Conservation (phyloP, 2,888 invertebrate species). For the Oithona nana region DNA sequence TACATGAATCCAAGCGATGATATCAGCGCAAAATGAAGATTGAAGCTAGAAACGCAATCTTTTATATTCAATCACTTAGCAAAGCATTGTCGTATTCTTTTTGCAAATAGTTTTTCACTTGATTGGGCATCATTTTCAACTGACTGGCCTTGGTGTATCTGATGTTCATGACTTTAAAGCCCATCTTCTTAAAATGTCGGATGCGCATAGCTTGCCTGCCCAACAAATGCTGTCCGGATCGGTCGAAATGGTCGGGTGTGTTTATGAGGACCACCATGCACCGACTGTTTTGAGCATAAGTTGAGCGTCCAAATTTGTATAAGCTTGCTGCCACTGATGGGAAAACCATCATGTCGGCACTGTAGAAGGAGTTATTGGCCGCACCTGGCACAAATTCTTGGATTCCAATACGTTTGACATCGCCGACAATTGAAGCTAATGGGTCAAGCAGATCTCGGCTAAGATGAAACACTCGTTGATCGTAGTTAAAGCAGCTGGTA, state of each 20-base stretch:
- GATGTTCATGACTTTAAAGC: conserved; percentile 40
- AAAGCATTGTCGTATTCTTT: not conserved
- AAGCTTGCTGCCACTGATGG: not conserved
- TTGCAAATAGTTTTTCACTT: conserved; percentile 35
- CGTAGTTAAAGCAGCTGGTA: not conserved
- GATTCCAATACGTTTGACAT: not conserved
- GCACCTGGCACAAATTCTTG: not conserved
- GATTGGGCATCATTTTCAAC: conserved; percentile 33
- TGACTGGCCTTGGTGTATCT: conserved; percentile 36
- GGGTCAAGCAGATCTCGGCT: not conserved
- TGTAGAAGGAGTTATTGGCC: not conserved
- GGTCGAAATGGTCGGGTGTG: conserved; percentile 42
- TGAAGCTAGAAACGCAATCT: no score
- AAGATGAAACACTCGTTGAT: not conserved
- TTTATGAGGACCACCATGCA: not conserved
- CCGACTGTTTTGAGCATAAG: not conserved
- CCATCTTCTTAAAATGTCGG: conserved; percentile 41
- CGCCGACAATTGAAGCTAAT: not conserved
- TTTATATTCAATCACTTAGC: no score
- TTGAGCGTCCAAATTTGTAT: not conserved
- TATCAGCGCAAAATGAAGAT: not conserved
- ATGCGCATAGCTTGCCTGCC: conserved; percentile 44
- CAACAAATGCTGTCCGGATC: conserved; percentile 35
- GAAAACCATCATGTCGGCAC: conserved; percentile 2
- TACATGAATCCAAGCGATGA: not conserved